Conservation (phyloP, 2,113 vertebrate species). For the Bostrychus sinensis region DNA sequence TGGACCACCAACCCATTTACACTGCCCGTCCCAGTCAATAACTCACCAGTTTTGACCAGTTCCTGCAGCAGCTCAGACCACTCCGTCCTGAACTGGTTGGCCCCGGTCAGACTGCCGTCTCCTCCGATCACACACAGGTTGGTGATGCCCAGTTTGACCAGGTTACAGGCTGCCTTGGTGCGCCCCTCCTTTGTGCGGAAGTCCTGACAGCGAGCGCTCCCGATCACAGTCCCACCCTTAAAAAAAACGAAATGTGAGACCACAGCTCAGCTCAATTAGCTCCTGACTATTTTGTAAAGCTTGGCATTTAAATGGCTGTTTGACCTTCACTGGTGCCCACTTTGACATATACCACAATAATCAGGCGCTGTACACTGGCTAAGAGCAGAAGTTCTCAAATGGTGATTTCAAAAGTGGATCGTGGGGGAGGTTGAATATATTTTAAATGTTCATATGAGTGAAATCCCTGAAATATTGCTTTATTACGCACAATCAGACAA, state of each 20-base stretch:
- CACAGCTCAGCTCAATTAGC: not conserved
- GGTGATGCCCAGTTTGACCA: constrained; percentile 91
- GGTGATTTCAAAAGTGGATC: too few species aligned
- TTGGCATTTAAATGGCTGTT: constrained; percentile 50
- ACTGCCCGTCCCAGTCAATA: not conserved
- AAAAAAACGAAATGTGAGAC: constrained; percentile 6
- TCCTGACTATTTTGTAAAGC: constrained; percentile 15
- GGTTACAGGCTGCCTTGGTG: constrained; percentile 85
- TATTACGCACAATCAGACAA: too few species aligned
- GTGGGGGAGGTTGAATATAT: too few species aligned
- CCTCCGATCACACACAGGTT: constrained; percentile 81
- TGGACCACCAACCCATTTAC: too few species aligned
- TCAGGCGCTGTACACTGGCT: too few species aligned
- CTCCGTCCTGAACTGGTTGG: constrained; percentile 91
- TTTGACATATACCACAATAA: constrained; percentile 1
- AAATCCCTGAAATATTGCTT: too few species aligned
- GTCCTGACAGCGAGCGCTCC: constrained; percentile 92
- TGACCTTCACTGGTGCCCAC: constrained; percentile 38
- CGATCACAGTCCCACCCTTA: constrained; percentile 94
- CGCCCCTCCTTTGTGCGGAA: constrained; percentile 88
- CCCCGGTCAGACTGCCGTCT: constrained; percentile 86
- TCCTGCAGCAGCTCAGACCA: constrained; percentile 86
- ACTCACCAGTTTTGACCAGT: constrained; percentile 84
- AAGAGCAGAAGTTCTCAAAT: too few species aligned
- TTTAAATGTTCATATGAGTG: too few species aligned